Percentiles rank a stretch among this genome's conserved stretches.
Evolutionary conservation across 2,888 invertebrate species (phyloP).

Genomic region (Hetaerina titia): DNA sequence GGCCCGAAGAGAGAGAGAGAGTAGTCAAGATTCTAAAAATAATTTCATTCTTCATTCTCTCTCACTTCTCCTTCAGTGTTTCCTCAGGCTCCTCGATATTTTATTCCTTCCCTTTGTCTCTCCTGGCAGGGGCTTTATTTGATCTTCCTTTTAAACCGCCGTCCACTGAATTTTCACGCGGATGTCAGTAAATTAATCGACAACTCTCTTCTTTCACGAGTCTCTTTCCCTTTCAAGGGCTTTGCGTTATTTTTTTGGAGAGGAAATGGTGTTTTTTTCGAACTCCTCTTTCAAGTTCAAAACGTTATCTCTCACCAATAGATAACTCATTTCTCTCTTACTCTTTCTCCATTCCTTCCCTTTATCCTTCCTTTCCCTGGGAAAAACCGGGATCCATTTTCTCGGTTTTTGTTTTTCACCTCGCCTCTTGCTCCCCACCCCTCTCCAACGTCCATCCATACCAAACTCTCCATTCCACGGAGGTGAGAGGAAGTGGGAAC

Average conservation of each 20-base stretch:
- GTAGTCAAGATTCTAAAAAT: background rate
- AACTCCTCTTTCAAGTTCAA: background rate
- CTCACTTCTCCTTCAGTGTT: background rate
- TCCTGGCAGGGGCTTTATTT: background rate
- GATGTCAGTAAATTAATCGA: background rate
- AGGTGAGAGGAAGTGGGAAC: background rate
- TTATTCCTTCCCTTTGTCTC: background rate
- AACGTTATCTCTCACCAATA: background rate
- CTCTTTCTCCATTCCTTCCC: background rate
- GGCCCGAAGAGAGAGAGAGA: background rate
- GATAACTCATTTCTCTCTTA: background rate
- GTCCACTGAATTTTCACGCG: background rate
- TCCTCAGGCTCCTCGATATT: background rate
- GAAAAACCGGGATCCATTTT: too few relatives aligned
- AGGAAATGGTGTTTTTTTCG: background rate
- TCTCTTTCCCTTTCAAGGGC: background rate
- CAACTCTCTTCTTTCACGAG: background rate
- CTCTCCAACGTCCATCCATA: background rate
- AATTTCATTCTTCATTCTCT: background rate
- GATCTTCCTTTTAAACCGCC: background rate
- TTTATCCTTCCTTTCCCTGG: background rate
- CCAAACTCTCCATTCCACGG: background rate
- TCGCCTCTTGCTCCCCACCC: background rate
- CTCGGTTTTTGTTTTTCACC: too few relatives aligned
- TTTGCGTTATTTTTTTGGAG: background rate